Conservation (phyloP, 64 coral and sea anemone genomes). For the Actinia equina region DNA sequence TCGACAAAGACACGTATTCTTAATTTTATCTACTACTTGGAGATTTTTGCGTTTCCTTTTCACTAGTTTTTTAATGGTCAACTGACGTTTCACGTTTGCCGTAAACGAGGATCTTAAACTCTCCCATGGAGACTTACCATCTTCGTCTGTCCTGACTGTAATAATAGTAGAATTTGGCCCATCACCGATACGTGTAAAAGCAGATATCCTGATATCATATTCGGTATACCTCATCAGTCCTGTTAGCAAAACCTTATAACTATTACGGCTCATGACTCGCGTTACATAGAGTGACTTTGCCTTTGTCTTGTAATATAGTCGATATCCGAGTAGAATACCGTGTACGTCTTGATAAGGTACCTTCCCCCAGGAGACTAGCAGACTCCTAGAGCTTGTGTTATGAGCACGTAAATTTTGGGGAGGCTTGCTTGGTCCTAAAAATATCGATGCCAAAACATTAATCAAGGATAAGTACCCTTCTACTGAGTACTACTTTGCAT, state of each 20-base stretch:
- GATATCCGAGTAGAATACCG: constrained; percentile 66
- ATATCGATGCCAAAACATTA: neutral
- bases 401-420: constrained; percentile 45
- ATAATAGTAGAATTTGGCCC: neutral
- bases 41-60: too few species aligned
- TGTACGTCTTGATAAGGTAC: constrained; percentile 60
- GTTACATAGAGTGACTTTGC: neutral
- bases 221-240: constrained; percentile 8
- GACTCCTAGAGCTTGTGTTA: constrained; percentile 59
- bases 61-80: too few species aligned
- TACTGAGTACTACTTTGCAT: too few species aligned
- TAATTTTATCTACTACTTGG: too few species aligned
- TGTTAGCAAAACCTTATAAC: neutral
- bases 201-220: constrained; percentile 38
- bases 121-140: constrained; percentile 3
- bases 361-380: constrained; percentile 40
- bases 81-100: too few species aligned
- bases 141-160: constrained; percentile 16
- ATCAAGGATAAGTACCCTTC: neutral
- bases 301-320: constrained; percentile 47
- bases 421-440: constrained; percentile 60
- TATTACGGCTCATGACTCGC: neutral
- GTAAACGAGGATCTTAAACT: too few species aligned
- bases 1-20: too few species aligned
- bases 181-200: constrained; percentile 14